Evolutionary conservation across 64 coral and sea anemone species (phyloP).

Genomic region (Acropora yongei): DNA sequence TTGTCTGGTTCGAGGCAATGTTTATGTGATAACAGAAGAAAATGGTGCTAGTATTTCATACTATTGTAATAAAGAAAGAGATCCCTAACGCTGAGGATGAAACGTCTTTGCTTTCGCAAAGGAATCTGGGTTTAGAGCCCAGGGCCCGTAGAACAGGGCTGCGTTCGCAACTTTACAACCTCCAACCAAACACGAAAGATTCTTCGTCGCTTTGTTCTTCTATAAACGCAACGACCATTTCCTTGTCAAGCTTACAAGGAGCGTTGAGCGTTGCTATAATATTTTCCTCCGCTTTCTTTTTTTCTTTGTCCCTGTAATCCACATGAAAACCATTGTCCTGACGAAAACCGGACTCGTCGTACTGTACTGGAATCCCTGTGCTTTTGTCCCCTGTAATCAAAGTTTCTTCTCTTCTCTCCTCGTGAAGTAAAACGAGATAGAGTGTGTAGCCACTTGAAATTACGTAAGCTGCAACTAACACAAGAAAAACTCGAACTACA

Average conservation of each 20-base stretch:
- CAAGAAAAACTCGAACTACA: too few species aligned
- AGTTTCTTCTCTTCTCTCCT: background rate
- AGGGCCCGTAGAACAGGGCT: too few species aligned
- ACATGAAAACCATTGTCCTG: background rate
- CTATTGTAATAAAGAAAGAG: too few species aligned
- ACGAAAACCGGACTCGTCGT: background rate
- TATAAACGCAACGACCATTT: slow-evolving; percentile 1
- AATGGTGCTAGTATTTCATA: too few species aligned
- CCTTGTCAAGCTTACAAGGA: background rate
- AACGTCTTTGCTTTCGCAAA: too few species aligned
- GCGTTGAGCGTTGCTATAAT: background rate
- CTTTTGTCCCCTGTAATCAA: background rate
- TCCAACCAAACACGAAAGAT: slow-evolving; percentile 64
- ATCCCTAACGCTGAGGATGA: too few species aligned
- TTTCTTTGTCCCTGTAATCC: background rate
- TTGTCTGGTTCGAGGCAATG: too few species aligned
- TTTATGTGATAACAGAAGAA: too few species aligned
- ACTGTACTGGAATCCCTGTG: background rate
- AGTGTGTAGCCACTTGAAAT: slow-evolving; percentile 19
- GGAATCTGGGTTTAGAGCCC: too few species aligned
- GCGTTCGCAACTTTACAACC: slow-evolving; percentile 2
- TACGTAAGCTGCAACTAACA: background rate
- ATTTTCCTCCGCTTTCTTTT: background rate
- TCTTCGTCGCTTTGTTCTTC: slow-evolving; percentile 47
- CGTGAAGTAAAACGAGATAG: background rate